Evolutionary conservation across 2,797 vertebrate species (phyloP), one percentile per base, ranked within the genome.

Genomic region (Chaetodon trifasciatus): DNA sequence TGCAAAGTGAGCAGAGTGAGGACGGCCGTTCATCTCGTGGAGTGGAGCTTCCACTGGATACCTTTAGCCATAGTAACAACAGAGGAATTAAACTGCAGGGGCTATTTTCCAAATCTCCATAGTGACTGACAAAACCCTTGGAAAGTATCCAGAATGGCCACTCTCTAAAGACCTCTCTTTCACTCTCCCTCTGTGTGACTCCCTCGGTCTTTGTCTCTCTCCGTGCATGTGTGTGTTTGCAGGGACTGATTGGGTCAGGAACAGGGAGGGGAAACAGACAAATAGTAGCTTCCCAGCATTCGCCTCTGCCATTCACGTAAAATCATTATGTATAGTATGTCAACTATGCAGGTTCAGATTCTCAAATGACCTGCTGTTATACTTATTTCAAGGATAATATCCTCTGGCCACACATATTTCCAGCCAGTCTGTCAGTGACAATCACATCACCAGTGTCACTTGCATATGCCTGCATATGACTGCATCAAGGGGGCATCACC

Each of bases 91-190:
- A 84, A 83, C 78, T 80, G 82, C 79, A 66, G 81, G 75, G 82
- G 82, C 86, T 83, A n/a, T 92, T 92, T 92, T 91, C 89, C 85
- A 88, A 80, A 87, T 95, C 89, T 82, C 94, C 90, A 92, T 94
- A 75, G 91, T 73, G 68, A 93, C 91, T 70, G 83, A 86, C 88
- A 83, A 88, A 90, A 83, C 84, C 86, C 81, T 92, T 94, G 92
- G 93, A 95, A 89, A 86, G 85, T 50, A 71, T 93, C 92, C 94
- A 95, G 84, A 86, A 76, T 55, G 79, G 74, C 56, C 81, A 87
- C 74, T 88, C 83, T 86, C 81, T 63, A 88, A 89, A 91, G 78
- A 81, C 78, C 76, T 78, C 68, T 67, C 87, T 82, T 42, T 66
- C 86, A 58, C 60, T 81, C 69, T 63, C 72, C 1, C 23, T 61